Base-by-base conservation (phyloP, 2,888 invertebrate genomes). In the Eurois occulta region DNA sequence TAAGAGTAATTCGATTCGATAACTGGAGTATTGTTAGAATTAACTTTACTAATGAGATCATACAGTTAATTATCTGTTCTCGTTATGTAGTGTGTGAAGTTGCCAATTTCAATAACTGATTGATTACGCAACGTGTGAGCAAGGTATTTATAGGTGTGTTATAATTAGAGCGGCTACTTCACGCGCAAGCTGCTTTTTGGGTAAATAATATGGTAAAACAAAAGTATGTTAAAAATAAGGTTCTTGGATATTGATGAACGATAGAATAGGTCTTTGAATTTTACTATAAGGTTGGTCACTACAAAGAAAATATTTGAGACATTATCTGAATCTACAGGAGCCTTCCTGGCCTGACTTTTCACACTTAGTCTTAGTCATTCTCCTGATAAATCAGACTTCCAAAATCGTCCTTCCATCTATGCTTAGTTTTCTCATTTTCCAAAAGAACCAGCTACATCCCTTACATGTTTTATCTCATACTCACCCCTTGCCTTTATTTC, bases 81-180 rank as follows among this genome's bases (percentile, higher is more conserved):
- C n/a, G 58, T 76, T 75, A 74, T 81, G 55, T 58, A 81, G 68
- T 70, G 78, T 74, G 38, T 64, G 73, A 86, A 78, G 78, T 79
- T 84, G 87, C 84, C 87, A 86, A 84, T 84, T 84, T 81, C 75
- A 77, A 86, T 86, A 86, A 78, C 78, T 78, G 73, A 76, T 84
- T 78, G 73, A 76, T 84, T 84, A 81, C 87, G 78, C 73, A 86
- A 81, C 84, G 62, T 74, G 72, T 75, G 81, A 74, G 71, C 69
- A 62, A 76, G 43, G 64, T 85, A 85, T 85, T 78, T 78, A 80
- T 85, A 86, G 75, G 69, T 68, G 75, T 72, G 73, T 72, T 86
- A 86, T 86, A 80, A 78, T 80, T 78, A 86, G 80, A 77, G 62
- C 32, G 64, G 74, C 74, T 68, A 32, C 83, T 73, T 75, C 72